Percentiles rank a stretch among this genome's conserved stretches.
phyloP scores from a whole-genome alignment of 2,113 vertebrate species.

The Antechinus stuartii region DNA sequence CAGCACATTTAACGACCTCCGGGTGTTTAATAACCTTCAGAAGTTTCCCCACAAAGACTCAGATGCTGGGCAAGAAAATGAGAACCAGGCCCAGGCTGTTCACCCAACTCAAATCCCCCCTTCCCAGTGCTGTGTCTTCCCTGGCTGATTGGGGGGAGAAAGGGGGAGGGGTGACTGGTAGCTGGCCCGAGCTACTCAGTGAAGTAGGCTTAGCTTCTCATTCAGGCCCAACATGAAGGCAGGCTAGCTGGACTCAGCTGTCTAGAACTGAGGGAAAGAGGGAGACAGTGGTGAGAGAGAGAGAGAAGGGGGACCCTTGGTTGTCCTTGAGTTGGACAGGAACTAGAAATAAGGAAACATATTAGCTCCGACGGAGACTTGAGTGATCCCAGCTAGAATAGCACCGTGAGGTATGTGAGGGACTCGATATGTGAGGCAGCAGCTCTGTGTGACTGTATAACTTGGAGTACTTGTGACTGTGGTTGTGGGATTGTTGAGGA shows the following conservation, averaged over 20 bases:
- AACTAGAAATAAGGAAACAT: background rate
- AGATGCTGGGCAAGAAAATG: slow-evolving; percentile 76
- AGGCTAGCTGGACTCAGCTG: background rate
- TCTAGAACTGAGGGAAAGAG: background rate
- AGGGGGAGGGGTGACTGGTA: background rate
- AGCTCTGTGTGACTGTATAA: background rate
- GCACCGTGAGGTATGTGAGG: background rate
- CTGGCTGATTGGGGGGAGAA: background rate
- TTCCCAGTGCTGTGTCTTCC: slow-evolving; percentile 57
- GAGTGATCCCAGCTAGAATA: background rate
- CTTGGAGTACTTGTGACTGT: background rate
- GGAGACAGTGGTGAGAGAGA: background rate
- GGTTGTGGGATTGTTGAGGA: background rate
- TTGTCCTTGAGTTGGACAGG: background rate
- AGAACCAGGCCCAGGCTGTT: slow-evolving; percentile 76
- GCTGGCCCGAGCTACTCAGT: slow-evolving; percentile 9
- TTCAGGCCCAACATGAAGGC: slow-evolving; percentile 13
- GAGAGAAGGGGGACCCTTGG: too few relatives aligned
- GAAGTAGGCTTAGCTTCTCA: background rate
- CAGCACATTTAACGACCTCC: slow-evolving; percentile 80
- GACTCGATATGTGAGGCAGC: background rate
- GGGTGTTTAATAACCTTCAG: slow-evolving; percentile 82
- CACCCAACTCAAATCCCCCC: slow-evolving; percentile 47
- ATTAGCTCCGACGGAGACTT: background rate
- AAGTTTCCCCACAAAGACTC: slow-evolving; percentile 79